Evolutionary conservation across 1,140 invertebrate species (phyloP), one percentile per base, ranked within the genome.

Genomic region (Belonocnema kinseyi): DNA sequence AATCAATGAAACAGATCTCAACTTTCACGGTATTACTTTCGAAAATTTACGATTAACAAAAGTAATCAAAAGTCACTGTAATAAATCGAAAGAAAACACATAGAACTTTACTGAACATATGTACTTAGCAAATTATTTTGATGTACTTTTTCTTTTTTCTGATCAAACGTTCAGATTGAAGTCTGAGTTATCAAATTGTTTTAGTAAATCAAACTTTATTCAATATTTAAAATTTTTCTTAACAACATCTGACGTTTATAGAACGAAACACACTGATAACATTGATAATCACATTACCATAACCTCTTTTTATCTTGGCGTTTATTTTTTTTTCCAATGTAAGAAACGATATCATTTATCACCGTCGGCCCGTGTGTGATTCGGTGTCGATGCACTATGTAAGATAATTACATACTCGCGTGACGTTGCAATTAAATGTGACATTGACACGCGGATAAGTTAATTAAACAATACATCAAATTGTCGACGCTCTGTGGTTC

Each of bases 401-500:
- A 46, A 66, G 61, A 66, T 66, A 66, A 66, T 66, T 66, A 66
- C 26, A 40, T 66, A 66, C 33, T 40, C 61, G 33, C 26, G 61
- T 66, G 61, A 46, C 61, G 61, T 66, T 66, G 61, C 61, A 21
- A 66, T 66, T 66, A 66, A 12, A 66, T 13, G 61, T 66, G 33
- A 66, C 61, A 66, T 66, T 66, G 61, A 66, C 61, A 66, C 61
- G 61, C 61, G 61, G 61, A 66, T 66, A 66, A 66, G 26, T 46
- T 66, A 66, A 66, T 66, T 66, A 40, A 33, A 66, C 61, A 66
- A 66, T 66, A 66, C 61, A 66, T 66, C 26, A 33, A 40, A 61
- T 40, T 66, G 61, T 66, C 58, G 58, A 61, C 58, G 14, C 13
- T 3, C 26, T 16, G 46, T 11, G 26, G 7, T 11, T 10, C 13